Conservation (phyloP, 2,113 vertebrate species). For the Speoplatyrhinus poulsoni region DNA sequence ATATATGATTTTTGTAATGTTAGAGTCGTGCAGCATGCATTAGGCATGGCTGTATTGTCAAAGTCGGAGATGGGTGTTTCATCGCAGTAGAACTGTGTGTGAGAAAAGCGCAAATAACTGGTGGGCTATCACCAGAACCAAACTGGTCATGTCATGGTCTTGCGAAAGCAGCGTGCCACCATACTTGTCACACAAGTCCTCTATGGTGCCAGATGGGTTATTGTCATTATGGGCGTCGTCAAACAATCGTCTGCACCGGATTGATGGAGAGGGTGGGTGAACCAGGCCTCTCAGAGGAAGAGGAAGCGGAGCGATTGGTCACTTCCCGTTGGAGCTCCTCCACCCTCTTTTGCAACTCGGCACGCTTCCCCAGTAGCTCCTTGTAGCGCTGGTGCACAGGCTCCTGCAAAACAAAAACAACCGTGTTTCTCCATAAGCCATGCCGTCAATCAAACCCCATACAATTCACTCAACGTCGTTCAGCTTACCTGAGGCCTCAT, state of each 20-base stretch:
- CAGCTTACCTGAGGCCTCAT: slow-evolving; percentile 89
- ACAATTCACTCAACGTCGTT: not conserved
- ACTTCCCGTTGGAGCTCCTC: slow-evolving; percentile 94
- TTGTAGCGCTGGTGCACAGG: slow-evolving; percentile 92
- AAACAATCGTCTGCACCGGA: slow-evolving; percentile 91
- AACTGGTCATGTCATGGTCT: slow-evolving; percentile 18
- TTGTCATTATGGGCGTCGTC: slow-evolving; percentile 37
- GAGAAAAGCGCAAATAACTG: slow-evolving; percentile 10
- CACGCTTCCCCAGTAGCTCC: slow-evolving; percentile 91
- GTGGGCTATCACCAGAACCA: slow-evolving; percentile 13
- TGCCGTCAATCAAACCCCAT: not conserved
- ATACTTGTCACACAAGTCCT: slow-evolving; percentile 11
- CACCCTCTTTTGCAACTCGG: slow-evolving; percentile 93
- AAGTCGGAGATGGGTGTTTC: slow-evolving; percentile 23
- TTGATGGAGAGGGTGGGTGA: slow-evolving; percentile 87
- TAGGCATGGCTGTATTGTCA: slow-evolving; percentile 37
- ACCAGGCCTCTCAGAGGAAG: slow-evolving; percentile 82
- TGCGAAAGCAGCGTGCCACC: slow-evolving; percentile 8
- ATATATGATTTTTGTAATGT: too few species aligned
- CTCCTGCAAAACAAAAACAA: slow-evolving; percentile 76
- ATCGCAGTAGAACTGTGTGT: slow-evolving; percentile 14
- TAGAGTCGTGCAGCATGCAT: too few species aligned
- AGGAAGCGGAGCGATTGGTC: slow-evolving; percentile 85
- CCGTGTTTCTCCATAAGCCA: not conserved
- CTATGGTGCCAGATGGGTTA: not conserved